These are phyloP conservation scores for Anarhynchus alexandrinus DNA, from an alignment of 2,113 vertebrate genomes.

Conservation along the genomic window DNA sequence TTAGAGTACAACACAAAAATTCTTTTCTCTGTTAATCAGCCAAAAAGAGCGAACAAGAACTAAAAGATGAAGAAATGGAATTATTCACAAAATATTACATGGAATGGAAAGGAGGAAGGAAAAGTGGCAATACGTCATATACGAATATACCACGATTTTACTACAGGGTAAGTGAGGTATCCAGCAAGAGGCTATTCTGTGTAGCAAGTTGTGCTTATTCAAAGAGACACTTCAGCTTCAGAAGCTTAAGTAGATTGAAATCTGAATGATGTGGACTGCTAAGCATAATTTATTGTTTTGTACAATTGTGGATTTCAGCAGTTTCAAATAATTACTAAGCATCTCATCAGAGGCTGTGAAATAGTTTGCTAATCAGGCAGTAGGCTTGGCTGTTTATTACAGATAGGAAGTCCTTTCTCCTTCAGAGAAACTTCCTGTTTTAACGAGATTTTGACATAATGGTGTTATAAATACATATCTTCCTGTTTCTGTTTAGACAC, in stretches of 20 bases:
- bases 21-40: slow-evolving; percentile 68
- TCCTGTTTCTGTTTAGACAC: accelerated
- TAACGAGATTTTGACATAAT: neutral
- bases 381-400: neutral
- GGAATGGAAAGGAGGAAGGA: slow-evolving; percentile 89
- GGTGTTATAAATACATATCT: accelerated
- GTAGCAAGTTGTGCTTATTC: neutral
- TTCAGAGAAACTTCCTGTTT: neutral
- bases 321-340: neutral
- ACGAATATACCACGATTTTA: slow-evolving; percentile 93
- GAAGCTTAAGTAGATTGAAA: neutral
- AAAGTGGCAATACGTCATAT: slow-evolving; percentile 75
- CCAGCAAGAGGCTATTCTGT: neutral
- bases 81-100: slow-evolving; percentile 92
- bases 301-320: neutral
- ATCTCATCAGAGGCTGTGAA: neutral
- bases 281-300: neutral
- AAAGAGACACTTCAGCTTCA: neutral
- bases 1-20: neutral
- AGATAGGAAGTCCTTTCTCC: neutral
- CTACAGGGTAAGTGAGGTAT: slow-evolving; percentile 83
- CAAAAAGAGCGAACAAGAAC: slow-evolving; percentile 84
- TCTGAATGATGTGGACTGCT: neutral
- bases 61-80: slow-evolving; percentile 89
- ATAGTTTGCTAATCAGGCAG: neutral